These are phyloP conservation scores for Mallateleia sp. DNA, from an alignment of 2,888 invertebrate species.

Conservation along the genomic window DNA sequence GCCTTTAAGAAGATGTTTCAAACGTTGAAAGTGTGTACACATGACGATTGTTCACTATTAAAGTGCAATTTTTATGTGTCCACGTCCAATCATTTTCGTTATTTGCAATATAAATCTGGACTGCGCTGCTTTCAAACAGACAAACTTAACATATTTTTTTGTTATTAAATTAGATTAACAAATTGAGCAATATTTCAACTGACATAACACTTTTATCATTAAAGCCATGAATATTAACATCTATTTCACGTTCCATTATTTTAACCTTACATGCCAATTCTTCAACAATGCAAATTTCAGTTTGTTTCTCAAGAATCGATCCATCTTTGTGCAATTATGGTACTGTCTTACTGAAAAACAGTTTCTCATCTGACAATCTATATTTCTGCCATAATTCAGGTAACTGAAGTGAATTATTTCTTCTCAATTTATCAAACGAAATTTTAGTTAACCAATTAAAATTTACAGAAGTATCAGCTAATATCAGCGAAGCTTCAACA, in stretches of 20 bases:
- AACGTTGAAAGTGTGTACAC: constrained; percentile 30
- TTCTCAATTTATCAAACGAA: constrained; percentile 29
- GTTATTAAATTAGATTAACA: constrained; percentile 26
- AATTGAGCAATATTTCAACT: constrained; percentile 12
- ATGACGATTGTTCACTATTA: constrained; percentile 3
- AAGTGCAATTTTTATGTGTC: constrained; percentile 35
- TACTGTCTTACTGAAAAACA: constrained; percentile 35
- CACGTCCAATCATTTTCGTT: constrained; percentile 36
- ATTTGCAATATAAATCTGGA: constrained; percentile 9
- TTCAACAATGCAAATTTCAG: constrained; percentile 30
- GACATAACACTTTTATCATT: constrained; percentile 19
- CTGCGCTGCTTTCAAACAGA: not conserved
- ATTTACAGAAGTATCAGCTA: constrained; percentile 3
- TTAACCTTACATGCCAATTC: constrained; percentile 35
- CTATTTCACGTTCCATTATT: constrained; percentile 39
- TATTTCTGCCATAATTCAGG: constrained; percentile 41
- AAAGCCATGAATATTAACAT: constrained; percentile 27
- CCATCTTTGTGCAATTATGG: constrained; percentile 40
- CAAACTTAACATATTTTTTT: constrained; percentile 36
- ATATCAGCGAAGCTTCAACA: not conserved
- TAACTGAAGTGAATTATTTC: not conserved
- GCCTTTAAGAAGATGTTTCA: constrained; percentile 33
- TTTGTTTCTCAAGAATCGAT: constrained; percentile 38
- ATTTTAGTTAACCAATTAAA: not conserved
- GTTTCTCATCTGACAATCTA: constrained; percentile 43